A percentile compares a stretch with the other conserved stretches of the same genome.
These are phyloP conservation scores for Falco punctatus DNA, from an alignment of 2,113 vertebrate species.

Conservation along the genomic window DNA sequence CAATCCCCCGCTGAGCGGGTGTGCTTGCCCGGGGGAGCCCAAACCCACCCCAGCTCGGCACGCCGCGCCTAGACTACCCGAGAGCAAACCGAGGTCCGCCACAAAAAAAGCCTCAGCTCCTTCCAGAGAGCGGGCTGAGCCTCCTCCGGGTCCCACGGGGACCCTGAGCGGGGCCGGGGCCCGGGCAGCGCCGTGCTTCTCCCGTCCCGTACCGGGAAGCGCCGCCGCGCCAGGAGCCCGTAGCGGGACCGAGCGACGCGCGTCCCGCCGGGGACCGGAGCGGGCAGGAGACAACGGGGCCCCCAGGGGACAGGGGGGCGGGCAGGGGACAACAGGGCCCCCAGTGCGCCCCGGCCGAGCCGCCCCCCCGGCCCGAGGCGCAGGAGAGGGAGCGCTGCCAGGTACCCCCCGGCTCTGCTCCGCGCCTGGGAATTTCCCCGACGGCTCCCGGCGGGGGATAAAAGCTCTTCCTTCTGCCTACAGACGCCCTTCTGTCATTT, in stretches of 20 bases:
- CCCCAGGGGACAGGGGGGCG: not conserved
- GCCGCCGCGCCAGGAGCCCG: too few relatives aligned
- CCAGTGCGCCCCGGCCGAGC: not conserved
- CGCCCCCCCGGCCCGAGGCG: not conserved
- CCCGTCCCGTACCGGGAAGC: too few relatives aligned
- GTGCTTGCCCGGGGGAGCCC: not conserved
- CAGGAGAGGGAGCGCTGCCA: not conserved
- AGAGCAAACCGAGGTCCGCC: not conserved
- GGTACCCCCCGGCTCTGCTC: too few relatives aligned
- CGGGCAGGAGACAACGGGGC: too few relatives aligned
- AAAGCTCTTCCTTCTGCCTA: not conserved
- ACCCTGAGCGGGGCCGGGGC: too few relatives aligned
- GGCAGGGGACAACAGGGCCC: not conserved
- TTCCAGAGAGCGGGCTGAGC: not conserved
- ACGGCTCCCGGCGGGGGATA: not conserved
- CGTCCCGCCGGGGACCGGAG: too few relatives aligned
- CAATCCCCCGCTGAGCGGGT: rapidly evolving
- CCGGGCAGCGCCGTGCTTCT: rapidly evolving
- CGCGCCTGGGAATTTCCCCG: not conserved
- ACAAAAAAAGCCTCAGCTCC: not conserved
- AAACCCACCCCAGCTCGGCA: not conserved
- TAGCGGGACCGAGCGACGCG: too few relatives aligned
- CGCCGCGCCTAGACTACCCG: not conserved
- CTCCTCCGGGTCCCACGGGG: not conserved
- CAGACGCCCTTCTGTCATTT: not conserved